Evolutionary conservation across 2,113 vertebrate genomes (phyloP).

Genomic region (Muscicapa adusta): DNA sequence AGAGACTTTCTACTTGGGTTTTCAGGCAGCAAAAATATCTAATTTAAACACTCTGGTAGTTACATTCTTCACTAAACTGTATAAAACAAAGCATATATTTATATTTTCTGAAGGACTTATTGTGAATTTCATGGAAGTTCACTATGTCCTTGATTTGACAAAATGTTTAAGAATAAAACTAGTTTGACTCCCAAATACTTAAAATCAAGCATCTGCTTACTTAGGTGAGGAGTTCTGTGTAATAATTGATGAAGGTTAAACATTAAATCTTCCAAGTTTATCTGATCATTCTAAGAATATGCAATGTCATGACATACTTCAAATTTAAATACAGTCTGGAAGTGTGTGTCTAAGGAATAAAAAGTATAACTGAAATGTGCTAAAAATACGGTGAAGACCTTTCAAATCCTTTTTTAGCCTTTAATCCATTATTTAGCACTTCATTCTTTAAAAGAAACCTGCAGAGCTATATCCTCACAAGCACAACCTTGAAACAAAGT

Average conservation of each 20-base stretch:
- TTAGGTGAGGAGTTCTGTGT: neutral
- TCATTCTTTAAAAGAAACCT: slow-evolving; percentile 47
- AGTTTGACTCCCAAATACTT: neutral
- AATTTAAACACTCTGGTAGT: neutral
- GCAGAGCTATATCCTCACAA: slow-evolving; percentile 29
- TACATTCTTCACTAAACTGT: neutral
- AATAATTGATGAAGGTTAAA: slow-evolving; percentile 49
- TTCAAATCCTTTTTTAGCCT: slow-evolving; percentile 53
- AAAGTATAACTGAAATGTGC: slow-evolving; percentile 9
- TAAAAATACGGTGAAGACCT: slow-evolving; percentile 7
- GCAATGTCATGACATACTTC: neutral
- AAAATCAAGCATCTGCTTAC: neutral
- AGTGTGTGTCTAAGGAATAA: neutral
- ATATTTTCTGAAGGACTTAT: neutral
- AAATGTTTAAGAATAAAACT: neutral
- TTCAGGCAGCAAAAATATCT: neutral
- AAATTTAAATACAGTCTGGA: slow-evolving; percentile 44
- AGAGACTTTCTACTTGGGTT: neutral
- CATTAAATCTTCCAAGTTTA: neutral
- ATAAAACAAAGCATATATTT: neutral
- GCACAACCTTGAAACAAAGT: slow-evolving; percentile 48
- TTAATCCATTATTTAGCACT: slow-evolving; percentile 49
- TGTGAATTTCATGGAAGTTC: neutral
- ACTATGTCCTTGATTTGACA: neutral
- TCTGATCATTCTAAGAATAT: neutral